phyloP scores from a whole-genome alignment of 2,888 invertebrate genomes.

The Drosophila nr. perissopoda region DNA sequence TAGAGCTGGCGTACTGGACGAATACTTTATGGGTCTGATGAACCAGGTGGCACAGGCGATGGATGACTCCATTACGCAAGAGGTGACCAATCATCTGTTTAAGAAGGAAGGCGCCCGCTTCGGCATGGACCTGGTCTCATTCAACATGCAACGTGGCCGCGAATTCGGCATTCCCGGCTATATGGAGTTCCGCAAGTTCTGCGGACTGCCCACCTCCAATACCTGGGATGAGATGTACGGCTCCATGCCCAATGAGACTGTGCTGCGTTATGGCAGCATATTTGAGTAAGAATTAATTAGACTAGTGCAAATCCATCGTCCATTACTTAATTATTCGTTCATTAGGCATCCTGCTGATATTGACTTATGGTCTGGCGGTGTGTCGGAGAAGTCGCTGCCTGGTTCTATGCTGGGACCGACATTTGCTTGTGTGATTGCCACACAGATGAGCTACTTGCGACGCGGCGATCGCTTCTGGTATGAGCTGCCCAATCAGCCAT shows the following conservation, averaged over 20 bases:
- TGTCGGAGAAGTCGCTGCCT: conserved; percentile 94
- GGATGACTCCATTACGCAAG: conserved; percentile 96
- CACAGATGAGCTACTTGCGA: conserved; percentile 95
- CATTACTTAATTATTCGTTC: not conserved
- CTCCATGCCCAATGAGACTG: conserved; percentile 95
- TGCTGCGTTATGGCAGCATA: conserved; percentile 92
- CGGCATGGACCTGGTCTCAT: conserved; percentile 95
- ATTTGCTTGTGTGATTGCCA: conserved; percentile 96
- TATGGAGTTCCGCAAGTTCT: conserved; percentile 96
- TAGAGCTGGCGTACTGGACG: conserved; percentile 94
- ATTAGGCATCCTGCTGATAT: conserved; percentile 94
- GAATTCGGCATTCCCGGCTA: conserved; percentile 96
- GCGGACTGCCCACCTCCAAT: conserved; percentile 92
- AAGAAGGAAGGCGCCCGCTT: conserved; percentile 90
- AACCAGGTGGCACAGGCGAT: conserved; percentile 97
- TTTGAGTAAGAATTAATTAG: conserved; percentile 88
- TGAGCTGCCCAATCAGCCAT: conserved; percentile 95
- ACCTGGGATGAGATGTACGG: conserved; percentile 92
- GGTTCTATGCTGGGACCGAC: conserved; percentile 97
- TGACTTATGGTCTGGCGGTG: conserved; percentile 97
- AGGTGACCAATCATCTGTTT: conserved; percentile 96
- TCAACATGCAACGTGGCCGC: conserved; percentile 96
- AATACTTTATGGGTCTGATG: conserved; percentile 96
- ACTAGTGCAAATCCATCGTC: fast-evolving
- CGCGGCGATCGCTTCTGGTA: conserved; percentile 98